Conservation (phyloP, 2,888 invertebrate genomes). For the Conomelus anceps region DNA sequence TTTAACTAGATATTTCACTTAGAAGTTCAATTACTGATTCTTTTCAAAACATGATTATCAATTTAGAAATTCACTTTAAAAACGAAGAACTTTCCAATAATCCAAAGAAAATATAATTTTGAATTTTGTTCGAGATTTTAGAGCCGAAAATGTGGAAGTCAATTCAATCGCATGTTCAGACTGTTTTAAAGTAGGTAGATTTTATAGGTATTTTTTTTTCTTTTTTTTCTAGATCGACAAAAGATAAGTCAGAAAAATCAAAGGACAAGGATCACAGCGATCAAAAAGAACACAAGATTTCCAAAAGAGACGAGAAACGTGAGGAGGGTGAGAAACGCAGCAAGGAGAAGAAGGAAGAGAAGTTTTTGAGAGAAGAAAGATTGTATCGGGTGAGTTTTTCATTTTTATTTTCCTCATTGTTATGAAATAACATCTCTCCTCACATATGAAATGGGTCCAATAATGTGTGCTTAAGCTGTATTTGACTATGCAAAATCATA, state of each 20-base stretch:
- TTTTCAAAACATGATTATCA: too few species aligned
- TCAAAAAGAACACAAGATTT: conserved; percentile 43
- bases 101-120: too few species aligned
- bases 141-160: too few species aligned
- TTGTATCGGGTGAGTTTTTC: not conserved
- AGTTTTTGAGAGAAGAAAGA: conserved; percentile 31
- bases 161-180: not conserved
- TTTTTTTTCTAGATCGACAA: conserved; percentile 35
- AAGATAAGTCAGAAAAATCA: conserved; percentile 41
- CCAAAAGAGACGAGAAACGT: conserved; percentile 49
- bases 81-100: too few species aligned
- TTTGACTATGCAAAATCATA: too few species aligned
- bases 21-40: too few species aligned
- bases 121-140: too few species aligned
- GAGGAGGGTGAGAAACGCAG: conserved; percentile 42
- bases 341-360: conserved; percentile 47
- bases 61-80: too few species aligned
- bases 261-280: conserved; percentile 35
- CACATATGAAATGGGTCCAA: not conserved
- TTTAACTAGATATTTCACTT: too few species aligned
- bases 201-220: not conserved
- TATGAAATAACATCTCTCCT: not conserved
- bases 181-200: not conserved
- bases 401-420: not conserved
- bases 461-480: too few species aligned